Base-by-base conservation (phyloP, 2,888 invertebrate genomes). In the Hylaea fasciaria region DNA sequence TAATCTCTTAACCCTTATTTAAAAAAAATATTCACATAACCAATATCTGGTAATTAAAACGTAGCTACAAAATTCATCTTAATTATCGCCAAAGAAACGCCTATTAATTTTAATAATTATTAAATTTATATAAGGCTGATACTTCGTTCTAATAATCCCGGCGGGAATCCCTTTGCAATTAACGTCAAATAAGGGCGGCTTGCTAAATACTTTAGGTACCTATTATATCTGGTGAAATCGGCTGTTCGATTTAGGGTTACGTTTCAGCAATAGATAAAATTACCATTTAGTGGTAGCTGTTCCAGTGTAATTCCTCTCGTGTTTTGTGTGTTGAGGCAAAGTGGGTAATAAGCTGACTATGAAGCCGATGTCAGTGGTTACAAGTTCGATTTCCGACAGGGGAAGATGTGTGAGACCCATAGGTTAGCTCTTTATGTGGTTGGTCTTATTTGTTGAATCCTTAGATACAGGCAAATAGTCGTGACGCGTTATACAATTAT, bases 101-200 rank as follows among this genome's bases (percentile, higher is more conserved):
- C 71, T 75, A 76, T 73, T 71, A 71, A 74, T 76, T 76, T 72
- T 68, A 72, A 71, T 74, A 72, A 74, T 73, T 70, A 64, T 61
- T 66, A 52, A 57, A 63, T 73, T 72, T 71, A 67, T 71, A 66
- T 65, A 37, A 45, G 48, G 46, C 49, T 64, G 45, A 64, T 68
- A 65, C 65, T 62, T 66, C 58, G 48, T 65, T 56, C 64, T 69
- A 65, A 71, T 73, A 74, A 75, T 76, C 69, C 65, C 67, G 56
- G 50, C 46, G 57, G 70, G 69, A 44, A 65, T 59, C 65, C 66
- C 63, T 76, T 71, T 60, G 67, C 69, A 73, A 76, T 76, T 77
- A 68, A 54, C 62, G 50, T 58, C 56, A 56, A 67, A 60, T 64
- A 56, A 54, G 54, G 59, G 55, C 17, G 51, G 54, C 60, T 60